A percentile compares a stretch with the other conserved stretches of the same genome.
phyloP scores from a whole-genome alignment of 2,888 invertebrate species.

The Notocelia uddmanniana region DNA sequence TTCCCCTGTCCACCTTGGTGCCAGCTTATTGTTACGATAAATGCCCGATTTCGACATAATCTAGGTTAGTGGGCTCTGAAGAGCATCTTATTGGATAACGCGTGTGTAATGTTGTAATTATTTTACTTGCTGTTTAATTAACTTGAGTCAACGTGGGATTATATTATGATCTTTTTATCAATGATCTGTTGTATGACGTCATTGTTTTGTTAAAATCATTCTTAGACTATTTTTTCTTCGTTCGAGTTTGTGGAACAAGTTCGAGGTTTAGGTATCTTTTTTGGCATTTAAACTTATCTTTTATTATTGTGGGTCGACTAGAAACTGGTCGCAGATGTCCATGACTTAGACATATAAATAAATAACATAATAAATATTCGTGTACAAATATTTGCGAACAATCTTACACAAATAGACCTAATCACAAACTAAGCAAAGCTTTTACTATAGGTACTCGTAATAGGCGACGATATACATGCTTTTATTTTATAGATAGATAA shows the following conservation, averaged over 20 bases:
- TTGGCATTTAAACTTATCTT: background rate
- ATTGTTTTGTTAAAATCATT: background rate
- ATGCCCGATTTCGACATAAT: conserved; percentile 53
- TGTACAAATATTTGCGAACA: too few species aligned
- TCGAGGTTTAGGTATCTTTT: background rate
- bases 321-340: background rate
- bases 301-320: background rate
- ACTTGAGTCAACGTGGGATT: conserved; percentile 30
- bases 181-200: conserved; percentile 14
- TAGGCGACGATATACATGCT: too few species aligned
- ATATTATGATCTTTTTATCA: background rate
- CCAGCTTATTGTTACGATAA: conserved; percentile 49
- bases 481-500: too few species aligned
- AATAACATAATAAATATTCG: too few species aligned
- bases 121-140: conserved; percentile 25
- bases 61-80: conserved; percentile 61
- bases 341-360: background rate
- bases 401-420: too few species aligned
- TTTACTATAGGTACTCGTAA: too few species aligned
- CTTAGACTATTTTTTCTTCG: background rate
- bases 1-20: conserved; percentile 22
- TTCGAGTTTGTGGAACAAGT: background rate
- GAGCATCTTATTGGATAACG: conserved; percentile 51
- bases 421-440: too few species aligned
- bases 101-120: conserved; percentile 41